Base-by-base conservation (phyloP, 2,888 invertebrate species). In the Amiota communis region DNA sequence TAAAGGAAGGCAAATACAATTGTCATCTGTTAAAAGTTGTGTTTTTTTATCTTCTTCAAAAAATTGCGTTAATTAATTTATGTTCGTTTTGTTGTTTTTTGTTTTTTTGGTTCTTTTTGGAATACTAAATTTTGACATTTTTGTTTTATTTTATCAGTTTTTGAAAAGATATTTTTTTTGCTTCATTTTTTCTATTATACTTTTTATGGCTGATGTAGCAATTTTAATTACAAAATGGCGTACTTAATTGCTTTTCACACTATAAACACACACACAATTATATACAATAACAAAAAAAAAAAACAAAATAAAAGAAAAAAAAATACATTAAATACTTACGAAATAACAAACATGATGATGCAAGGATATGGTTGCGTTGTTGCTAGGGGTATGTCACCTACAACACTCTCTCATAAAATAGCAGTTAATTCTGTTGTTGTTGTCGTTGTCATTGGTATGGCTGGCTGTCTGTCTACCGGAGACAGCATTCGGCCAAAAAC, bases 401-500 rank as follows among this genome's bases (percentile, higher is more conserved):
- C 23, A 23, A 23, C 23, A 23, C 3, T 23, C 23, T 23, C 23
- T 23, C 23, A 23, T 23, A 23, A 23, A 23, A 23, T 23, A 6
- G 36, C 6, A 36, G 36, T 36, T 36, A 36, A 36, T 36, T 36
- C 36, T 67, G 67, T 49, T 47, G 67, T 11, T 47, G 67, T 11
- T 67, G 67, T 48, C 12, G 48, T 15, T 8, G 17, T 11, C 56
- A 13, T 17, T 69, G 70, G 47, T n/a, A 23, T 15, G 67, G 51
- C 12, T 46, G 15, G 23, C 9, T 23, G 61, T 49, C 11, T 48
- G 15, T 48, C 63, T 23, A 83, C 82, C 87, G 85, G 86, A 86
- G 84, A 82, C 86, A 82, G 80, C 78, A 81, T 78, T 78, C 77
- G 82, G 75, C 86, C 84, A 81, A 80, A 80, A 73, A 86, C 87